Percentiles rank a stretch among this genome's conserved stretches.
Evolutionary conservation across 2,797 vertebrate genomes (phyloP).

Genomic region (Smutsia temminckii): DNA sequence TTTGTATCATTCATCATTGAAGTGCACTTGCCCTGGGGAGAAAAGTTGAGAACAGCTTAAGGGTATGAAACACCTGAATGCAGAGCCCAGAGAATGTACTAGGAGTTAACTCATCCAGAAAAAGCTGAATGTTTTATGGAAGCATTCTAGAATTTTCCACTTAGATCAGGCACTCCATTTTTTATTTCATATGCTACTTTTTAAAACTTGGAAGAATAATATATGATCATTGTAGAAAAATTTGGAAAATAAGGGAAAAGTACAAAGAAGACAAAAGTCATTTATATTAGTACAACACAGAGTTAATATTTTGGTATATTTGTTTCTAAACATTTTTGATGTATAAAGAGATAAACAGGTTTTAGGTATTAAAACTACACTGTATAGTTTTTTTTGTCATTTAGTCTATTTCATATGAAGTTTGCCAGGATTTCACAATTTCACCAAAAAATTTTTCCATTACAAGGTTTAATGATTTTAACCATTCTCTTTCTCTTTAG

Average conservation of each 20-base stretch:
- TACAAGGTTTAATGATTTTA: conserved; percentile 15
- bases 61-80: background rate
- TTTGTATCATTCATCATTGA: background rate
- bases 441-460: background rate
- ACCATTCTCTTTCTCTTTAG: background rate
- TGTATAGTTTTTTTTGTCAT: background rate
- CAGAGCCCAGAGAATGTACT: background rate
- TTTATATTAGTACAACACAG: background rate
- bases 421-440: conserved; percentile 16
- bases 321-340: background rate
- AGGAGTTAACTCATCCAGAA: background rate
- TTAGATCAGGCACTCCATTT: background rate
- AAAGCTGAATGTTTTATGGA: background rate
- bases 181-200: background rate
- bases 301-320: background rate
- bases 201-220: conserved; percentile 1
- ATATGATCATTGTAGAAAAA: background rate
- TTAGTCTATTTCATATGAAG: background rate
- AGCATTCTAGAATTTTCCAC: background rate
- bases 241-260: background rate
- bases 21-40: background rate
- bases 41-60: background rate
- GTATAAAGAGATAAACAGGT: background rate
- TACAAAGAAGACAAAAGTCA: background rate
- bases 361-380: background rate